Percentiles rank a stretch among this genome's conserved stretches.
phyloP scores from a whole-genome alignment of 2,888 invertebrate genomes.

The Orchesella flavescens region DNA sequence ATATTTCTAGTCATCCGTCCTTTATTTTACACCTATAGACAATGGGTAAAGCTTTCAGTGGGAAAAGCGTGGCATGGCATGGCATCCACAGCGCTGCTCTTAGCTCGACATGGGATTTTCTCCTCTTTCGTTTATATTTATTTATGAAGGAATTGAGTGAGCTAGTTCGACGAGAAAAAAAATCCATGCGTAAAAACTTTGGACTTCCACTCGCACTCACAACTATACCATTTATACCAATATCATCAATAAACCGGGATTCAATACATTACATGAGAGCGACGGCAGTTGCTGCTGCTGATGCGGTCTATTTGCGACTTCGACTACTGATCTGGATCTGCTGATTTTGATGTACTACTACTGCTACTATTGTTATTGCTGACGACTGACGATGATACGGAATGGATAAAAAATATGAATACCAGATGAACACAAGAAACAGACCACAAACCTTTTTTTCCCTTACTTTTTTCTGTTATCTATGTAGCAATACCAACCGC shows the following conservation, averaged over 20 bases:
- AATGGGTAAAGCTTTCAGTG: conserved; percentile 8
- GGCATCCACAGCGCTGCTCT: too few relatives aligned
- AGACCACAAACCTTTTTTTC: conserved; percentile 36
- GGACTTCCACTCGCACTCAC: not conserved
- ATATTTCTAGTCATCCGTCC: conserved; percentile 19
- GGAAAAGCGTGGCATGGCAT: conserved; percentile 25
- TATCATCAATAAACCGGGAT: too few relatives aligned
- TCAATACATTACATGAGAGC: not conserved
- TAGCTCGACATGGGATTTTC: conserved; percentile 50
- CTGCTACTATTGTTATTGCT: conserved; percentile 14
- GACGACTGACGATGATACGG: conserved; percentile 36
- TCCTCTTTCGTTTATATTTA: conserved; percentile 45
- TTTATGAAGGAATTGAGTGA: conserved; percentile 56
- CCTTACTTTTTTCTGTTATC: conserved; percentile 18
- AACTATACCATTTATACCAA: not conserved
- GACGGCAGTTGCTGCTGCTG: not conserved
- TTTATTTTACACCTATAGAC: conserved; percentile 17
- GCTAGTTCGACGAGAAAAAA: conserved; percentile 12
- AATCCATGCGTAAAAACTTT: conserved; percentile 3
- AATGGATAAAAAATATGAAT: conserved; percentile 33
- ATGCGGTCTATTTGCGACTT: conserved; percentile 41
- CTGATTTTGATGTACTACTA: conserved; percentile 37
- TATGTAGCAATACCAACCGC: conserved; percentile 32
- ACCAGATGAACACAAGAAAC: conserved; percentile 40
- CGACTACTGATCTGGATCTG: conserved; percentile 42